Conservation (phyloP, 2,888 invertebrate species). For the Epistrophella euchroma region DNA sequence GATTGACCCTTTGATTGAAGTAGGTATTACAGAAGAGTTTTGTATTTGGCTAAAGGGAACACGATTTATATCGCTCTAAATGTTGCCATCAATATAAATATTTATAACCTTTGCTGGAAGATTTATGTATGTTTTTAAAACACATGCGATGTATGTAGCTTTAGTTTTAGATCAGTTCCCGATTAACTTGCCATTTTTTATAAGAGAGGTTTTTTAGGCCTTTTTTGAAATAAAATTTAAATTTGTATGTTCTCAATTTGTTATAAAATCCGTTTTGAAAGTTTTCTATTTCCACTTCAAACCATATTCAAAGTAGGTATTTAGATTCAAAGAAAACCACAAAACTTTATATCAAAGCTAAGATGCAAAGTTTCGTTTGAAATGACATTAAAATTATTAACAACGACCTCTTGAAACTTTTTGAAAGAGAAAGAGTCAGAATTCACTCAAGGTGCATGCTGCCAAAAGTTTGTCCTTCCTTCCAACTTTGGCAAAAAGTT, state of each 20-base stretch:
- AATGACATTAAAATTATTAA: conserved; percentile 23
- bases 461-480: conserved; percentile 17
- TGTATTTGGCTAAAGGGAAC: neutral
- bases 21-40: conserved; percentile 22
- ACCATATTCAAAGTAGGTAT: neutral
- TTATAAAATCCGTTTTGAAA: neutral
- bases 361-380: conserved; percentile 17
- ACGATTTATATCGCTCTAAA: neutral
- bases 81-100: neutral
- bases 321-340: neutral
- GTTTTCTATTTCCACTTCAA: neutral
- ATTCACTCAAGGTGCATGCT: conserved; percentile 12
- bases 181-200: neutral
- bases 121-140: neutral
- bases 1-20: conserved; percentile 22
- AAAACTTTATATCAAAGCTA: conserved; percentile 13
- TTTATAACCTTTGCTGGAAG: neutral
- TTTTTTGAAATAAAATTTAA: neutral
- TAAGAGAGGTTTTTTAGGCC: too few relatives aligned
- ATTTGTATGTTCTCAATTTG: neutral
- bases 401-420: conserved; percentile 30
- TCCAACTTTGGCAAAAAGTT: neutral
- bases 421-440: neutral
- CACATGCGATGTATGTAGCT: neutral
- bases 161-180: neutral